Base-by-base conservation (phyloP, 1,140 invertebrate genomes). In the Drosophila littoralis region DNA sequence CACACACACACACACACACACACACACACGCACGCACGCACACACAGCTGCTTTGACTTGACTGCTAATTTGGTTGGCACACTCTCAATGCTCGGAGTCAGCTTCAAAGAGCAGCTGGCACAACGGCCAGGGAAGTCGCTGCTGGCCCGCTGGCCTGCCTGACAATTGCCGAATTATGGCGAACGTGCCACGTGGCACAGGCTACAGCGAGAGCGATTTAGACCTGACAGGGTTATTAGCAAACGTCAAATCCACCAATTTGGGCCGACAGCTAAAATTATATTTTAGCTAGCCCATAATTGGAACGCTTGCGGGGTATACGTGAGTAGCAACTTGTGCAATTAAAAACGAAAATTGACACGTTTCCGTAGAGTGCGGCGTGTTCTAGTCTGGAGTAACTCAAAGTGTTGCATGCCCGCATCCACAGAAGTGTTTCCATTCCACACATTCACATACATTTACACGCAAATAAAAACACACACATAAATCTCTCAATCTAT, bases 31-130 rank as follows among this genome's bases (percentile, higher is more conserved):
- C 9, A 9, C 1, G 10, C n/a, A 13, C 8, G 4, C 9, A n/a
- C 7, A 22, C 2, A 2, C 12, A 13, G 28, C 17, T 6, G 32
- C 45, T 46, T 50, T 46, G 12, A 67, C 66, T 73, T 79, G 51
- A 60, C 61, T 51, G 61, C 32, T 52, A 83, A 83, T 75, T 82
- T 79, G 64, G 45, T 83, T 75, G 65, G 55, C 42, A 55, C 73
- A 59, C 51, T 51, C 35, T 33, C 61, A 42, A 10, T 50, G 50
- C 42, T 33, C 13, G 51, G 32, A 33, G 13, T 36, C 35, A 13
- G 38, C 22, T 7, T 32, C 32, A 59, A 59, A 59, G 42, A 43
- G 43, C 42, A 58, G 22, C 28, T 35, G 43, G 22, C 50, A 36
- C 32, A 42, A 6, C 40, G 32, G 28, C 28, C 13, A 35, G 50